Percentiles rank a stretch among this genome's conserved stretches.
phyloP scores from a whole-genome alignment of 92 coral and sea anemone genomes.

The Paramuricea clavata region DNA sequence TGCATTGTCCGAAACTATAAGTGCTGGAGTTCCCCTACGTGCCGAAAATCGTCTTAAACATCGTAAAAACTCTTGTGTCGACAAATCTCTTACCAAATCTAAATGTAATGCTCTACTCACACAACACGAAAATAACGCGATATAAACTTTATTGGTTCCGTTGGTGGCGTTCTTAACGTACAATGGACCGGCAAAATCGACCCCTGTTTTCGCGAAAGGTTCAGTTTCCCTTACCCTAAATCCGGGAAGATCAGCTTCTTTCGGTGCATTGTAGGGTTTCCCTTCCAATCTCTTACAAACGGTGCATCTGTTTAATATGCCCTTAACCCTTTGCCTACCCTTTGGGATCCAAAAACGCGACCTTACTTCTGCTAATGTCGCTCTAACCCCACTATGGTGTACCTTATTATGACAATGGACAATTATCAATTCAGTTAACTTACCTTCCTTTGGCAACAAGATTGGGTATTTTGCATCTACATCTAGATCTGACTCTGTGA shows the following conservation, averaged over 20 bases:
- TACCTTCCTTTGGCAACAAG: constrained; percentile 34
- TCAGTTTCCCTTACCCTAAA: constrained; percentile 30
- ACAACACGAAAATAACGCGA: constrained; percentile 8
- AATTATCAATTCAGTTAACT: constrained; percentile 29
- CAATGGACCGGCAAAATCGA: constrained; percentile 58
- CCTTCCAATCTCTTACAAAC: constrained; percentile 56
- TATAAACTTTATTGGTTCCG: constrained; percentile 14
- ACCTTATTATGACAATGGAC: constrained; percentile 57
- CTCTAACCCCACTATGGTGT: constrained; percentile 49
- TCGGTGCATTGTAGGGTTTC: constrained; percentile 47
- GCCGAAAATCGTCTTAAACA: constrained; percentile 17
- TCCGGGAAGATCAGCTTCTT: constrained; percentile 19
- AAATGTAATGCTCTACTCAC: constrained; percentile 9
- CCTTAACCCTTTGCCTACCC: constrained; percentile 60
- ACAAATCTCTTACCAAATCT: constrained; percentile 10
- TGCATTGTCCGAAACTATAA: not conserved
- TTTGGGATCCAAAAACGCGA: constrained; percentile 67
- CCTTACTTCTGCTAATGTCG: constrained; percentile 60
- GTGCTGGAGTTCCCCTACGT: not conserved
- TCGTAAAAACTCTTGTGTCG: not conserved
- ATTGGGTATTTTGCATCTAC: constrained; percentile 32
- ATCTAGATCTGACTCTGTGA: not conserved
- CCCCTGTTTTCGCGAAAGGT: constrained; percentile 35
- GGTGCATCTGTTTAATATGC: constrained; percentile 33
- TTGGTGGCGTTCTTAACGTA: constrained; percentile 19